Evolutionary conservation across 2,113 vertebrate species (phyloP).

Genomic region (Brienomyrus brachyistius): DNA sequence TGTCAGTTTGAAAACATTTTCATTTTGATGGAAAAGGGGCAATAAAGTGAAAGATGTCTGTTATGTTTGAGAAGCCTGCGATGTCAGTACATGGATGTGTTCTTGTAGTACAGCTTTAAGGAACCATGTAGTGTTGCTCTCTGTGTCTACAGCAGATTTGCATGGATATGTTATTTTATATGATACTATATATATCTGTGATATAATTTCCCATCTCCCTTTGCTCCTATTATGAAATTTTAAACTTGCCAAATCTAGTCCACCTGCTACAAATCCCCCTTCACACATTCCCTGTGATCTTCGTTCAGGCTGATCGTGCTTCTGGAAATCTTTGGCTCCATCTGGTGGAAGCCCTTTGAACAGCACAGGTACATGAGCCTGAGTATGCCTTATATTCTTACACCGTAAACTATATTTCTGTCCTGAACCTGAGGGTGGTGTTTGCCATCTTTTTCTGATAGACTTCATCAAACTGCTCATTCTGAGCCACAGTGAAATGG

Average conservation of each 20-base stretch:
- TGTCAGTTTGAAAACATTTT: conserved; percentile 35
- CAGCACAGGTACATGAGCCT: neutral
- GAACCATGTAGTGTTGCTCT: neutral
- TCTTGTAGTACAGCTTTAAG: neutral
- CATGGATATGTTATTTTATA: neutral
- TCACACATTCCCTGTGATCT: neutral
- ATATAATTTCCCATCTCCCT: neutral
- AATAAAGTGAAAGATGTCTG: conserved; percentile 48
- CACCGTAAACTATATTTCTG: conserved; percentile 30
- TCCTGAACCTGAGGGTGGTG: conserved; percentile 37
- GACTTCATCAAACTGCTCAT: conserved; percentile 53
- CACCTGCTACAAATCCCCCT: neutral
- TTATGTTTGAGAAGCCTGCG: conserved; percentile 51
- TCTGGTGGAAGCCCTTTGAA: neutral
- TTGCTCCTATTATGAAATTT: neutral
- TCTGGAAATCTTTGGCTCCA: neutral
- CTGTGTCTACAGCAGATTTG: neutral
- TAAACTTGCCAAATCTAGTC: neutral
- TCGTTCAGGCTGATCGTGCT: conserved; percentile 28
- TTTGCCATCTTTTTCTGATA: conserved; percentile 53
- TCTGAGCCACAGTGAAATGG: conserved; percentile 55
- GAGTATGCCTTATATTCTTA: too few species aligned
- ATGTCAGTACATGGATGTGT: conserved; percentile 42
- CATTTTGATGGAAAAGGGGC: conserved; percentile 42
- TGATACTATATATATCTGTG: neutral